Conservation (phyloP, 2,797 vertebrate genomes). For the Premnoplex brunnescens region DNA sequence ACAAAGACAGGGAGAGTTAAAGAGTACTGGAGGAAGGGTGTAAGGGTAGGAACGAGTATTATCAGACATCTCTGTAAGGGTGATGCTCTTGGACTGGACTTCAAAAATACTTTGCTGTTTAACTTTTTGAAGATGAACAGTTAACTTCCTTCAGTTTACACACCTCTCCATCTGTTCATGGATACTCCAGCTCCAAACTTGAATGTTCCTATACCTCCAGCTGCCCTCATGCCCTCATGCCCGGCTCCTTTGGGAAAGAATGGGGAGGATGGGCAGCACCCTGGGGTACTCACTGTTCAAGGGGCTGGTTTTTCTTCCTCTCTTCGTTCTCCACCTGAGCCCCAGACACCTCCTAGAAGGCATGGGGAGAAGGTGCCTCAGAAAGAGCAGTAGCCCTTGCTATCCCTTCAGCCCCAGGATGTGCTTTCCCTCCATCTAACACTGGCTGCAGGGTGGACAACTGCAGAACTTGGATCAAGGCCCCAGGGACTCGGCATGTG, state of each 20-base stretch:
- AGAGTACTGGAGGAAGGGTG: not conserved
- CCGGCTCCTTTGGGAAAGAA: not conserved
- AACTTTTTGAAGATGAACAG: not conserved
- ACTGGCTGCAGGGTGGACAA: not conserved
- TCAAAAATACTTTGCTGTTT: not conserved
- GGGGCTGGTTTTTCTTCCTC: not conserved
- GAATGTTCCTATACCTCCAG: not conserved
- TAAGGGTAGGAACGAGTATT: not conserved
- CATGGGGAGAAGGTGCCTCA: not conserved
- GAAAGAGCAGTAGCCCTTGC: not conserved
- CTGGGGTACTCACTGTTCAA: rapidly evolving
- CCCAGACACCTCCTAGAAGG: not conserved
- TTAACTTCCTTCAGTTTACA: not conserved
- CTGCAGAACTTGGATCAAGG: not conserved
- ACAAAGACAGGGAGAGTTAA: not conserved
- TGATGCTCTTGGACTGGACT: not conserved
- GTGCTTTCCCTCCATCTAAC: not conserved
- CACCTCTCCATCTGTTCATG: not conserved
- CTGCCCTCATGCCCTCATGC: not conserved
- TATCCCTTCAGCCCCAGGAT: not conserved
- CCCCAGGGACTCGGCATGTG: not conserved
- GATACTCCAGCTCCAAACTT: not conserved
- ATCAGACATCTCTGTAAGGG: not conserved
- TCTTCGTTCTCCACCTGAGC: not conserved
- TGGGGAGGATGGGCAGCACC: not conserved